Percentiles rank a stretch among this genome's conserved stretches.
Conservation (phyloP, 1,140 invertebrate species). For the Battus philenor region DNA sequence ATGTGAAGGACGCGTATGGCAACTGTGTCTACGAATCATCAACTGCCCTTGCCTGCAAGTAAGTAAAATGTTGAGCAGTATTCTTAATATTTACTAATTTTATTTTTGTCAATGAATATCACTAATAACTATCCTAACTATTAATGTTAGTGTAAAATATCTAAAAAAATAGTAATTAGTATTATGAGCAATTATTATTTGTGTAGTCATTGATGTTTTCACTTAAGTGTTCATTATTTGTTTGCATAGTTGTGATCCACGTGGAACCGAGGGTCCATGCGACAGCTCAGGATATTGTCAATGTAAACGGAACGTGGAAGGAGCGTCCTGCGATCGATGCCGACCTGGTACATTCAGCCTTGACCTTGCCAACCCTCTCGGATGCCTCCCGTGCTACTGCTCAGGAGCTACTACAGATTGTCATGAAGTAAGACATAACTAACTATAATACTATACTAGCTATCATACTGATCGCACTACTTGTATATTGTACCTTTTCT, state of each 20-base stretch:
- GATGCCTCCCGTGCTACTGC: constrained; percentile 95
- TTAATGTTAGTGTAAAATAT: no score
- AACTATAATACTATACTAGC: no score
- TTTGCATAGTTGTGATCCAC: constrained; percentile 57
- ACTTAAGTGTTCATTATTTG: no score
- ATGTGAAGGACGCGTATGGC: constrained; percentile 74
- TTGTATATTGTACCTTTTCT: no score
- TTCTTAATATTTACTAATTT: no score
- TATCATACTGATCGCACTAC: no score
- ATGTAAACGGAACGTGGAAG: constrained; percentile 86
- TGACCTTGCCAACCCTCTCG: constrained; percentile 82
- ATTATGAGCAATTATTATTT: no score
- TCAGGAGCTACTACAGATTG: constrained; percentile 90
- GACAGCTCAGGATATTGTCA: constrained; percentile 74
- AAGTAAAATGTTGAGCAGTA: constrained; percentile 20
- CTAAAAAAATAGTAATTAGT: no score
- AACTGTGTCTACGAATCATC: constrained; percentile 46
- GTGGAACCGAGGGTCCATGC: constrained; percentile 73
- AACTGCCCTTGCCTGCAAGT: constrained; percentile 39
- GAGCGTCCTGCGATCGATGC: constrained; percentile 87
- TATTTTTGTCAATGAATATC: no score
- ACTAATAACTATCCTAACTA: no score
- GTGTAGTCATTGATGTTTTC: no score
- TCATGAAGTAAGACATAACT: constrained; percentile 73
- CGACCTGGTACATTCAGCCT: constrained; percentile 90